Base-by-base conservation (phyloP, 2,797 vertebrate species). In the Sebastes oblongus region DNA sequence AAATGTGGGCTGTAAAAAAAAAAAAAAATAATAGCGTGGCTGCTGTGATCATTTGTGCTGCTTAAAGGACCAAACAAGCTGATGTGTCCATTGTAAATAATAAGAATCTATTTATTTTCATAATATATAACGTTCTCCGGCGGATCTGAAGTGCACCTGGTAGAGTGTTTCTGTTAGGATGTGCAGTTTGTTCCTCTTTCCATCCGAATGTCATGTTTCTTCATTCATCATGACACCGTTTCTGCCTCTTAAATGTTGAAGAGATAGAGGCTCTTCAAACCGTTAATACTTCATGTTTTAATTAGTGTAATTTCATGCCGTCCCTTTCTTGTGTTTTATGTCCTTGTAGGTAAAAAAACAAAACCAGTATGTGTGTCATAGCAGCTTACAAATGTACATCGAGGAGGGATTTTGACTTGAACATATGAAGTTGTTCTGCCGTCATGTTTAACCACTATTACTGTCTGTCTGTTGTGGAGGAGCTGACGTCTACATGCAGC, bases 71-170 rank as follows among this genome's bases (percentile, higher is more conserved):
- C 25, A 72, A 5, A 24, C 8, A 24, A 9, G 22, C 20, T 1
- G 27, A 69, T 27, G 52, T 32, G 59, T 74, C 73, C 79, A 34
- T 42, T 89, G 84, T 90, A 86, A 73, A 91, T 86, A 87, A 78
- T 54, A 67, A 65, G 24, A 66, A 60, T 72, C 30, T 88, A 89
- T 93, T 91, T 92, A 89, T 91, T 92, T 89, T 91, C 80, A 68
- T 86, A 86, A 80, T 65, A 56, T 77, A n/a, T 78, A 34, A 68
- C 20, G 2, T 1, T 42, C 52, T 59, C 52, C 74, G 52, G 69
- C 77, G 29, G 65, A 36, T 79, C 46, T 72, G 32, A 80, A 14
- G 22, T 56, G 42, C 58, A 29, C 24, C 75, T 27, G 59, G 22
- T 76, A 75, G 52, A 69, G 50, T 68, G 24, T 66, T 74, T 34